Conservation (phyloP, 1,140 invertebrate genomes). For the Euwallacea fornicatus region DNA sequence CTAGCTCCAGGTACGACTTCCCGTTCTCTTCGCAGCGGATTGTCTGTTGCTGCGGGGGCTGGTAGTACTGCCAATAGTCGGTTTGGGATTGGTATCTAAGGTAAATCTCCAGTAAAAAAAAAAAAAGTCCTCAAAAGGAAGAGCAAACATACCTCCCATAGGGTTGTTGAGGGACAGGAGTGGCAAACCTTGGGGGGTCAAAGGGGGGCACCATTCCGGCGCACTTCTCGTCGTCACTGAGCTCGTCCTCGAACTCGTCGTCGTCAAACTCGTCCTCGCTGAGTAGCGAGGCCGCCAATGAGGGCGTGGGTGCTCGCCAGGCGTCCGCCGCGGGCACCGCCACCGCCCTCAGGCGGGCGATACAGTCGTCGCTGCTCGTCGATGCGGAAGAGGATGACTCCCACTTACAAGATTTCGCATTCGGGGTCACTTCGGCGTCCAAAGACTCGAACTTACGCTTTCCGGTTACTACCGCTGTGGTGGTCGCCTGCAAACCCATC, state of each 20-base stretch:
- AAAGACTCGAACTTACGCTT: constrained; percentile 63
- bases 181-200: constrained; percentile 47
- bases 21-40: constrained; percentile 87
- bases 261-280: constrained; percentile 58
- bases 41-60: constrained; percentile 68
- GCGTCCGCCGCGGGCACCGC: constrained; percentile 56
- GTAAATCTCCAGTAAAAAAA: background rate
- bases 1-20: constrained; percentile 85
- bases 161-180: constrained; percentile 35
- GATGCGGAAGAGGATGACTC: constrained; percentile 39
- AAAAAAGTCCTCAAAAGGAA: background rate
- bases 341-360: constrained; percentile 58
- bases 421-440: constrained; percentile 33
- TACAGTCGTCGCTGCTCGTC: constrained; percentile 53
- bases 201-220: constrained; percentile 39
- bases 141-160: constrained; percentile 34
- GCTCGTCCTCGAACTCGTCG: constrained; percentile 61
- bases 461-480: constrained; percentile 63
- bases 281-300: constrained; percentile 56
- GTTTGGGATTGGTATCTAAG: constrained; percentile 14
- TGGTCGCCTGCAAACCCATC: constrained; percentile 75
- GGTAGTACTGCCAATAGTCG: constrained; percentile 54
- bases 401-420: constrained; percentile 58
- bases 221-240: constrained; percentile 53
- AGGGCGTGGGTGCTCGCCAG: constrained; percentile 56